A percentile compares a stretch with the other conserved stretches of the same genome.
phyloP scores from a whole-genome alignment of 35 echinoderm and acorn worm genomes.

The Patiria miniata region DNA sequence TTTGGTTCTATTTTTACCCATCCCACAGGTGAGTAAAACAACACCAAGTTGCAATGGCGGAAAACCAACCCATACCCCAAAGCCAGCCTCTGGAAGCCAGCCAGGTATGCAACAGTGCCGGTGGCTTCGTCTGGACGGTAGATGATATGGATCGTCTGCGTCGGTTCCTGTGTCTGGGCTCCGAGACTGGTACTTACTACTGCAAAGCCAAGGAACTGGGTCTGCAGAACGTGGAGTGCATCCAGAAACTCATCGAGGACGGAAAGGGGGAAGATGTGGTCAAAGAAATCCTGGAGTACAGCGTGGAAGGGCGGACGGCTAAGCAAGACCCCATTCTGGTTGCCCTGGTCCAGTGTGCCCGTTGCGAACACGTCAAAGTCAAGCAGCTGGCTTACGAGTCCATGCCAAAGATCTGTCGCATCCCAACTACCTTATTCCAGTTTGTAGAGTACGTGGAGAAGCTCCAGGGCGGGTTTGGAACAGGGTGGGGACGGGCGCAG shows the following conservation, averaged over 20 bases:
- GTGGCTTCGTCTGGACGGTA: conserved; percentile 62
- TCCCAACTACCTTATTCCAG: conserved; percentile 73
- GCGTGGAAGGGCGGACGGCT: conserved; percentile 36
- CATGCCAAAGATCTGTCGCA: conserved; percentile 70
- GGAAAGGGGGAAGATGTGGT: conserved; percentile 67
- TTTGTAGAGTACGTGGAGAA: conserved; percentile 78
- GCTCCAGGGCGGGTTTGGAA: conserved; percentile 44
- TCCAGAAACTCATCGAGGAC: conserved; percentile 67
- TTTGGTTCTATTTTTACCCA: too few relatives aligned
- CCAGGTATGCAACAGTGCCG: conserved; percentile 55
- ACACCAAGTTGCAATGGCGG: neutral
- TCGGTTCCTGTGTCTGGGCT: conserved; percentile 66
- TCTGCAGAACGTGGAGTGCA: conserved; percentile 27
- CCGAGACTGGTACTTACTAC: conserved; percentile 80
- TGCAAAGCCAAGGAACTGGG: conserved; percentile 52
- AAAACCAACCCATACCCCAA: conserved; percentile 3
- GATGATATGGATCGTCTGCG: conserved; percentile 67
- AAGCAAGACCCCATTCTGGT: conserved; percentile 63
- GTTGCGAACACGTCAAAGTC: conserved; percentile 57
- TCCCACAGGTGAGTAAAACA: neutral
- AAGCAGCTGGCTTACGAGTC: conserved; percentile 69
- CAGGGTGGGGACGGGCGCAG: conserved; percentile 85
- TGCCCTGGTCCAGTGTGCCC: conserved; percentile 64
- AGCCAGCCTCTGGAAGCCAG: neutral
- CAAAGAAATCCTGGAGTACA: conserved; percentile 62